Evolutionary conservation across 2,797 vertebrate species (phyloP), one percentile per base, ranked within the genome.

Genomic region (Pampus argenteus): DNA sequence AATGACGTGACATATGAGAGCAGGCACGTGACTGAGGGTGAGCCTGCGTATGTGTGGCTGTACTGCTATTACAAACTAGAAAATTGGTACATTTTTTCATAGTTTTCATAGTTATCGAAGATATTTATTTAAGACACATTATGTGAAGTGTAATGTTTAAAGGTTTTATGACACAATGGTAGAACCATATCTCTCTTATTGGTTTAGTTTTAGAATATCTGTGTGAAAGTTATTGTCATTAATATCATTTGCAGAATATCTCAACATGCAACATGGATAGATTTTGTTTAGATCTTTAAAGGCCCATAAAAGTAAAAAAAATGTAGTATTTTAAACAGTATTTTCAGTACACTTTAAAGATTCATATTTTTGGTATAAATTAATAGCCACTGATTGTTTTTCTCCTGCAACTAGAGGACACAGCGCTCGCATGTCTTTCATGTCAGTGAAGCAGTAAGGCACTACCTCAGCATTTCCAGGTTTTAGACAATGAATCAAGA

Each of bases 401-500:
- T 7, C 6, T 61, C 6, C 38, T 42, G 51, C 60, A 47, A 44
- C 51, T 44, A 38, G 14, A 57, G 65, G 61, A 75, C 48, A 17
- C 56, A 60, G 47, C 2, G 18, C 31, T 65, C 68, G 65, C 57
- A 47, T 76, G 74, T 83, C 66, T 89, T 88, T 86, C 68, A 77
- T 80, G 80, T 86, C 74, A 70, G 66, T 60, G 55, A 80, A 58
- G 29, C 62, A 49, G 70, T 23, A 42, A 72, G 38, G 47, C 66
- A 71, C 87, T 78, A 76, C 73, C 76, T 90, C 78, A 86, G 83
- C 85, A 79, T 82, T 83, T 50, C 50, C 76, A 44, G 72, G 71
- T 56, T 47, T 59, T 23, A 9, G 60, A 84, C 76, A 86, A 81
- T 45, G 70, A 67, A 74, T 74, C 60, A 86, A 81, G 86, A 82